phyloP scores from a whole-genome alignment of 92 coral and sea anemone genomes.

The Pocillopora grandis region DNA sequence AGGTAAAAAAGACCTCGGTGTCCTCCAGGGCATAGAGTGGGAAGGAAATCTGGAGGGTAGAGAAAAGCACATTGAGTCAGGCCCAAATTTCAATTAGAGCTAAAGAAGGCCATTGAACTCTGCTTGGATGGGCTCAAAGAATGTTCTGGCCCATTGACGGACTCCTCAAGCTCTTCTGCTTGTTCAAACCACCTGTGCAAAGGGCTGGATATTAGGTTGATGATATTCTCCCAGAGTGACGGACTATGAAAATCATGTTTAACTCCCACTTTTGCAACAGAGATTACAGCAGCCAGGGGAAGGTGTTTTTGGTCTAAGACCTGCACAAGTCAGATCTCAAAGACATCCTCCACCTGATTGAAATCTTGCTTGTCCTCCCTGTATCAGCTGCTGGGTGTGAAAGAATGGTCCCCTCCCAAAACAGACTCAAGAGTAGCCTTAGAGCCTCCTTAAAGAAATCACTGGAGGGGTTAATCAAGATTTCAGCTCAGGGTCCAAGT shows the following conservation, averaged over 20 bases:
- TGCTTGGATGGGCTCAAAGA: conserved; percentile 31
- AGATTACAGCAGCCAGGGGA: conserved; percentile 36
- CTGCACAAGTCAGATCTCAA: conserved; percentile 36
- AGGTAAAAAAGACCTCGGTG: not conserved
- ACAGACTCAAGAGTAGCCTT: conserved; percentile 59
- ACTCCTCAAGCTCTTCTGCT: conserved; percentile 6
- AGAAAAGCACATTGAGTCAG: not conserved
- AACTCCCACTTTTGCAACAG: conserved; percentile 35
- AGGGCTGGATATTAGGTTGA: conserved; percentile 14
- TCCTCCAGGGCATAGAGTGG: conserved; percentile 32
- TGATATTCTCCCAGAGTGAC: conserved; percentile 13
- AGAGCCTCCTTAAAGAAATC: conserved; percentile 33
- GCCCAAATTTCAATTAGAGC: conserved; percentile 2
- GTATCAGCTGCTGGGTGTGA: conserved; percentile 63
- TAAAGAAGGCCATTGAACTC: conserved; percentile 28
- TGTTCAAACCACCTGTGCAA: conserved; percentile 23
- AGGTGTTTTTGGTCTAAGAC: conserved; percentile 27
- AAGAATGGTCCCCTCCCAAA: conserved; percentile 52
- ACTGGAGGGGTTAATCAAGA: conserved; percentile 41
- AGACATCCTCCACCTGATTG: conserved; percentile 37
- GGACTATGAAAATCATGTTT: conserved; percentile 14
- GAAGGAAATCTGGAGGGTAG: conserved; percentile 37
- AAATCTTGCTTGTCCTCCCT: conserved; percentile 50
- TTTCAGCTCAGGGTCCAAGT: too few species aligned
- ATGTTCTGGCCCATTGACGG: conserved; percentile 18